A percentile compares a stretch with the other conserved stretches of the same genome.
Evolutionary conservation across 2,113 vertebrate genomes (phyloP).

Genomic region (Steatornis caripensis): DNA sequence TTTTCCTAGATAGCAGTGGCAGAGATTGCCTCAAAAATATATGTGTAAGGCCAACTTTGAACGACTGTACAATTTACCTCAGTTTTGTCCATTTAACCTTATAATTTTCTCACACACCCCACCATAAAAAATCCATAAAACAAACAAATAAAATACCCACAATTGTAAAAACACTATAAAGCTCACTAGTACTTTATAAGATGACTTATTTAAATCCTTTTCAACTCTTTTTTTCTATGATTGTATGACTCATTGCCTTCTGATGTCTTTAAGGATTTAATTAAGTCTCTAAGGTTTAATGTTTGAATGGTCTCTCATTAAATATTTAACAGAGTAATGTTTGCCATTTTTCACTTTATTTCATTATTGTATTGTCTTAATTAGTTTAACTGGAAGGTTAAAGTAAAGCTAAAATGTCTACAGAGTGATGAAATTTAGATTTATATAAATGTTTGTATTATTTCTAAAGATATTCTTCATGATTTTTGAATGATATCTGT

Average conservation of each 20-base stretch:
- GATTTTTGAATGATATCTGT: neutral
- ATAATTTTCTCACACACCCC: neutral
- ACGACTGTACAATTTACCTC: neutral
- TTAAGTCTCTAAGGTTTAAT: neutral
- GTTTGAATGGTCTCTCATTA: neutral
- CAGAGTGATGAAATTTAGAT: neutral
- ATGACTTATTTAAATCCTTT: neutral
- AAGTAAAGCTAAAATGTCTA: neutral
- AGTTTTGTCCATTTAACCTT: neutral
- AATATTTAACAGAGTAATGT: neutral
- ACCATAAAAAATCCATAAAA: neutral
- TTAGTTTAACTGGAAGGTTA: neutral
- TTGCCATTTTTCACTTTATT: neutral
- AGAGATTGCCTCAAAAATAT: neutral
- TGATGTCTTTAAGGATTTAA: neutral
- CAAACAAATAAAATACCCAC: neutral
- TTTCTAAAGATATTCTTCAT: neutral
- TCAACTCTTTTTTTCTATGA: neutral
- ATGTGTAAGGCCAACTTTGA: too few relatives aligned
- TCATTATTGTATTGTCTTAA: neutral
- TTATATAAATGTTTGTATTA: neutral
- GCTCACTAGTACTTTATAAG: neutral
- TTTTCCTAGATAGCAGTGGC: accelerated
- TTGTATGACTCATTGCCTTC: neutral
- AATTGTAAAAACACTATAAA: neutral